Evolutionary conservation across 2,113 vertebrate species (phyloP).

Genomic region (Dipodomys merriami): DNA sequence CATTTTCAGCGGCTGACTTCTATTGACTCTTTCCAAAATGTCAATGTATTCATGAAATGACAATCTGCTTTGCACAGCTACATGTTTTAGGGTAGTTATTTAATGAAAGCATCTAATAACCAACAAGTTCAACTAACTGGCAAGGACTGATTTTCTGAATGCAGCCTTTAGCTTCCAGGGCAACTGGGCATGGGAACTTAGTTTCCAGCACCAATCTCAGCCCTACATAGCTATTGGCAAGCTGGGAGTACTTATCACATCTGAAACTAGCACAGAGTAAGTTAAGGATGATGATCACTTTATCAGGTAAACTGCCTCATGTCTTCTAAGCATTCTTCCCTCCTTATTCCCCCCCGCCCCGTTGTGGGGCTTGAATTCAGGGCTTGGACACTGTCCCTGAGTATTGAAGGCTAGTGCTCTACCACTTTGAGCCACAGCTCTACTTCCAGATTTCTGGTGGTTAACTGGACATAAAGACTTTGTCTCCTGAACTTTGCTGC

Average conservation of each 20-base stretch:
- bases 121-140: background rate
- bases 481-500: too few species aligned
- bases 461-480: too few species aligned
- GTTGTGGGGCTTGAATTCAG: too few species aligned
- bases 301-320: background rate
- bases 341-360: too few species aligned
- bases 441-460: too few species aligned
- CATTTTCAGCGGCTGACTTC: background rate
- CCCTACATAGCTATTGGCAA: accelerated
- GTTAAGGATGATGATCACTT: background rate
- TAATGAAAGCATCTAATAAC: background rate
- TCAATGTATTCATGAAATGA: background rate
- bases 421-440: too few species aligned
- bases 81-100: background rate
- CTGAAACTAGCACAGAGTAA: background rate
- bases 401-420: too few species aligned
- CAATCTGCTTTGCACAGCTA: background rate
- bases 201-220: background rate
- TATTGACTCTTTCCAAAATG: background rate
- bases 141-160: background rate
- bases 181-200: accelerated
- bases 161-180: background rate
- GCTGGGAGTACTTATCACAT: background rate
- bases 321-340: background rate
- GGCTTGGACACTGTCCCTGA: too few species aligned